Conservation (phyloP, 1,140 invertebrate species). For the Schlechtendalia chinensis region DNA sequence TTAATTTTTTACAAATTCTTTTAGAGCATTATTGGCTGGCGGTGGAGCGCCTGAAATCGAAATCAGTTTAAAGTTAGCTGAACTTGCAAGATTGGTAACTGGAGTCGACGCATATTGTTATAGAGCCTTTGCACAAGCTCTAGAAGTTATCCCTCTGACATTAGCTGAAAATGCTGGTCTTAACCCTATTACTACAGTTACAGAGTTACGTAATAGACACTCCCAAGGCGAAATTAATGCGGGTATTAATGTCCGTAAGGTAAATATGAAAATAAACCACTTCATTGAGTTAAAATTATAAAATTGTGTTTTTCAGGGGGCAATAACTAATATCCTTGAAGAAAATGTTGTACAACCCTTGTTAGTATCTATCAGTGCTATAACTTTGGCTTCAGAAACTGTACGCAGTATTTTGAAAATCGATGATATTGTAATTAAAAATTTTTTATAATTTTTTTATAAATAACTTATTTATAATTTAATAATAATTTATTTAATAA, state of each 20-base stretch:
- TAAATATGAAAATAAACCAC: conserved; percentile 26
- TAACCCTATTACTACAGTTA: conserved; percentile 95
- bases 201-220: conserved; percentile 92
- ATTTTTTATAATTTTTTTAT: neutral
- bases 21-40: conserved; percentile 81
- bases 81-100: conserved; percentile 77
- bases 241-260: conserved; percentile 94
- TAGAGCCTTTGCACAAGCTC: conserved; percentile 89
- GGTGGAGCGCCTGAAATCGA: conserved; percentile 98
- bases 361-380: conserved; percentile 89
- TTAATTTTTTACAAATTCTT: conserved; percentile 47
- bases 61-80: conserved; percentile 79
- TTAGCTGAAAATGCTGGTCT: conserved; percentile 99
- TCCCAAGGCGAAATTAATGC: conserved; percentile 77
- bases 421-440: conserved; percentile 86
- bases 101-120: conserved; percentile 95
- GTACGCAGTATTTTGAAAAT: conserved; percentile 98
- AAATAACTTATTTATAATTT: neutral
- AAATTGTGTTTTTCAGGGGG: conserved; percentile 62
- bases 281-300: neutral
- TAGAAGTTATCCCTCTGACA: conserved; percentile 96
- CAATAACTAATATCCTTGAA: conserved; percentile 93
- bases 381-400: conserved; percentile 94
- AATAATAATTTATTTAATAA: neutral
- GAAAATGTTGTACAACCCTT: conserved; percentile 98